Evolutionary conservation across 2,113 vertebrate genomes (phyloP).

Genomic region (Dasyprocta punctata): DNA sequence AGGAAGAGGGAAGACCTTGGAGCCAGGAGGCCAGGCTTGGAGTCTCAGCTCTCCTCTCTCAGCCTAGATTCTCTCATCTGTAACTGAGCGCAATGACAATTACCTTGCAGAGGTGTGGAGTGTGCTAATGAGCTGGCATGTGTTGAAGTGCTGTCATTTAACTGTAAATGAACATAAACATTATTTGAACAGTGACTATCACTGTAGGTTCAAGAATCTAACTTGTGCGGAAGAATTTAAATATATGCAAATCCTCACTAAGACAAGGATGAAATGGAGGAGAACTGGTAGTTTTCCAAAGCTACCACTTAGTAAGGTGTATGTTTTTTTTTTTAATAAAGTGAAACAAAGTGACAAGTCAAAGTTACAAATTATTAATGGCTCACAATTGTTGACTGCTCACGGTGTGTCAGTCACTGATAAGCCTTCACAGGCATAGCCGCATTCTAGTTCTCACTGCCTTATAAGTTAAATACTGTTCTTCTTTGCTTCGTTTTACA

Average conservation of each 20-base stretch:
- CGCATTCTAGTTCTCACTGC: neutral
- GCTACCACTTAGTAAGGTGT: neutral
- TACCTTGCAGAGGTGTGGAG: neutral
- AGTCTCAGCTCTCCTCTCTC: neutral
- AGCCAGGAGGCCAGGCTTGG: neutral
- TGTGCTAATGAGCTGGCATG: neutral
- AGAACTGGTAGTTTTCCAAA: conserved; percentile 31
- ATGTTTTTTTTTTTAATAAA: neutral
- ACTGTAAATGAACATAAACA: neutral
- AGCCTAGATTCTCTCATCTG: neutral
- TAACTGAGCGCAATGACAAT: neutral
- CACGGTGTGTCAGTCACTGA: neutral
- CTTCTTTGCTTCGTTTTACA: neutral
- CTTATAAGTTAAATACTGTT: neutral
- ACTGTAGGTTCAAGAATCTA: conserved; percentile 48
- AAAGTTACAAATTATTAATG: neutral
- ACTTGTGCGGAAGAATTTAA: conserved; percentile 5
- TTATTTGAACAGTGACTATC: conserved; percentile 20
- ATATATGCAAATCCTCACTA: conserved; percentile 19
- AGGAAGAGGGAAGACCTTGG: neutral
- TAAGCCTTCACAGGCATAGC: neutral
- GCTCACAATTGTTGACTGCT: neutral
- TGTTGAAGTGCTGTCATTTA: neutral
- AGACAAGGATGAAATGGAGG: neutral
- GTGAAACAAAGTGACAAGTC: neutral